Evolutionary conservation across 2,113 vertebrate species (phyloP).

Genomic region (Caracal caracal): DNA sequence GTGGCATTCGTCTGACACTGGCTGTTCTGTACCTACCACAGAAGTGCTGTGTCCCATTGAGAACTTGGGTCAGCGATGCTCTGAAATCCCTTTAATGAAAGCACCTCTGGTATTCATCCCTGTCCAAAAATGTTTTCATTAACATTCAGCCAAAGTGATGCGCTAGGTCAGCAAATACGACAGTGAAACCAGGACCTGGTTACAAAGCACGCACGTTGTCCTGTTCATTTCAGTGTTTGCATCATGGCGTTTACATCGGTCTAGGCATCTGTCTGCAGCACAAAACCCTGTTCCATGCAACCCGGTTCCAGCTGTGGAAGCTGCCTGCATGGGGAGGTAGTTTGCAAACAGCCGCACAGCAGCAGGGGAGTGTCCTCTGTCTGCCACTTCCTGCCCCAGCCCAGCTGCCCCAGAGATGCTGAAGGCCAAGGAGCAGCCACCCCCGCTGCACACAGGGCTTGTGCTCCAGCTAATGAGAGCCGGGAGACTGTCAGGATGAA

Average conservation of each 20-base stretch:
- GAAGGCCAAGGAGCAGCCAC: background rate
- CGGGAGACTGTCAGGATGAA: background rate
- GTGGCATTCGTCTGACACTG: background rate
- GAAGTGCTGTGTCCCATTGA: background rate
- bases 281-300: slow-evolving; percentile 57
- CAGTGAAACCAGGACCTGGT: slow-evolving; percentile 54
- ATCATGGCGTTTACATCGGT: slow-evolving; percentile 58
- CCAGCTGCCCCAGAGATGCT: background rate
- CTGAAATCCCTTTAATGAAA: slow-evolving; percentile 50
- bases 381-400: background rate
- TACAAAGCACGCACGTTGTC: slow-evolving; percentile 72
- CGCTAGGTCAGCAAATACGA: slow-evolving; percentile 77
- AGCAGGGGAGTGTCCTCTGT: slow-evolving; percentile 70
- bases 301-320: slow-evolving; percentile 45
- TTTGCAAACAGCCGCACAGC: slow-evolving; percentile 68
- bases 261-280: slow-evolving; percentile 70
- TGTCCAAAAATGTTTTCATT: slow-evolving; percentile 64
- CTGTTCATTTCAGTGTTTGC: slow-evolving; percentile 71
- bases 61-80: background rate
- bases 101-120: background rate
- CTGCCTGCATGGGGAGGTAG: slow-evolving; percentile 48
- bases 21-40: background rate
- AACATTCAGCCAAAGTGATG: slow-evolving; percentile 64
- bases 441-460: slow-evolving; percentile 11
- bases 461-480: slow-evolving; percentile 30